Base-by-base conservation (phyloP, 1,140 invertebrate species). In the Temnothorax longispinosus region DNA sequence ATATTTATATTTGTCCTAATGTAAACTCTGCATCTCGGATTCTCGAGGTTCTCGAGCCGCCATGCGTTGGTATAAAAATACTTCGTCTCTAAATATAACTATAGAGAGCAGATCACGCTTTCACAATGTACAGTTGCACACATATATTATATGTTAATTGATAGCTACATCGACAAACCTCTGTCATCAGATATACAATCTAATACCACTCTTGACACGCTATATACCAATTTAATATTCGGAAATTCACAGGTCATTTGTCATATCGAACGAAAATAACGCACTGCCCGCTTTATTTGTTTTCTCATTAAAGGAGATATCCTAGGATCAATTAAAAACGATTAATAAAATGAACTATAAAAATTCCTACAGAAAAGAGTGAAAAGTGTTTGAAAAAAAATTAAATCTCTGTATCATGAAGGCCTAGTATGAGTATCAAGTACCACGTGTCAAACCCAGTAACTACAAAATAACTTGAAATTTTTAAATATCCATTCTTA, bases 31-130 rank as follows among this genome's bases (percentile, higher is more conserved):
- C 13, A 38, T 41, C 27, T 41, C 62, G 2, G 56, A 32, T 27
- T 27, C 13, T 58, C 38, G 74, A 58, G 44, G 41, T 62, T 44
- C 38, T 47, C 10, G 32, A 50, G 15, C 18, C 44, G 32, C 32
- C 32, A 38, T 47, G 56, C 56, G 13, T 32, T n/a, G 21, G n/a
- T 54, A 18, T 54, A 69, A 81, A 54, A 71, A 71, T 56, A 81
- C 10, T 27, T 32, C 0, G 35, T n/a, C 5, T 81, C 64, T 41
- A 81, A 69, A 56, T 41, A 81, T 81, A 81, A 54, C 13, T 52
- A 21, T 15, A 18, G 47, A 56, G 13, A 41, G 13, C 35, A 41
- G n/a, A 81, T 44, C n/a, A 69, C n/a, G 3, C 2, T 81, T 54
- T 56, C 35, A 65, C n/a, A 65, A 27, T 81, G 8, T 18, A 71